phyloP scores from a whole-genome alignment of 53 echinoderm and acorn worm genomes.

The Crossaster papposus region DNA sequence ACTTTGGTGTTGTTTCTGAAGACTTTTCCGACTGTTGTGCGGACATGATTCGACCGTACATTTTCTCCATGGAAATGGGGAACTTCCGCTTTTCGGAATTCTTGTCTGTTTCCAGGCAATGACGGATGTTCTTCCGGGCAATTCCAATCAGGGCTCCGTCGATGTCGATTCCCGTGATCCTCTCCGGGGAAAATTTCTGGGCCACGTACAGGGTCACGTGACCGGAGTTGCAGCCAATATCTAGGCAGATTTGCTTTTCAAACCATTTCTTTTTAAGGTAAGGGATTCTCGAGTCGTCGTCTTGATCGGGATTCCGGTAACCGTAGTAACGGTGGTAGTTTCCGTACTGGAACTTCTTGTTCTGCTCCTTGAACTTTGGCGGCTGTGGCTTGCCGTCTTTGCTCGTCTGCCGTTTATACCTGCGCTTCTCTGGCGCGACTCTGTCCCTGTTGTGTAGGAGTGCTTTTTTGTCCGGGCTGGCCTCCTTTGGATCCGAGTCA shows the following conservation, averaged over 20 bases:
- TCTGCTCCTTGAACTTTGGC: constrained; percentile 84
- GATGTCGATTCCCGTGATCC: constrained; percentile 92
- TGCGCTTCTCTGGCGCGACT: constrained; percentile 62
- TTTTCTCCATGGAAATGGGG: constrained; percentile 82
- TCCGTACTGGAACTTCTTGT: constrained; percentile 91
- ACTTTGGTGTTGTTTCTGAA: constrained; percentile 31
- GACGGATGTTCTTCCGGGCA: constrained; percentile 89
- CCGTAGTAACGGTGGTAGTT: constrained; percentile 97
- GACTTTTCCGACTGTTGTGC: too few relatives aligned
- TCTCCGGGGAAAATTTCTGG: constrained; percentile 75
- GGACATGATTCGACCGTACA: constrained; percentile 72
- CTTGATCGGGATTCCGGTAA: constrained; percentile 84
- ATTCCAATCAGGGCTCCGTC: constrained; percentile 84
- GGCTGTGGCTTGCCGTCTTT: constrained; percentile 65
- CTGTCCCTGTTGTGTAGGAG: constrained; percentile 27
- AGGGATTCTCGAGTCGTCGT: constrained; percentile 76
- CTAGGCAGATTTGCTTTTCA: constrained; percentile 80
- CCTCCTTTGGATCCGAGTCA: constrained; percentile 13
- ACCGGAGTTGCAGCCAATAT: constrained; percentile 98
- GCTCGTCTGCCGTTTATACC: constrained; percentile 73
- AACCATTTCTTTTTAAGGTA: constrained; percentile 86
- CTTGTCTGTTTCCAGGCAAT: constrained; percentile 70
- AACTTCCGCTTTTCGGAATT: constrained; percentile 57
- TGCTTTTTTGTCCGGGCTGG: constrained; percentile 21
- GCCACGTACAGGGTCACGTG: constrained; percentile 90